These are phyloP conservation scores for Notodonta ziczac DNA, from an alignment of 2,888 invertebrate genomes.

Conservation along the genomic window DNA sequence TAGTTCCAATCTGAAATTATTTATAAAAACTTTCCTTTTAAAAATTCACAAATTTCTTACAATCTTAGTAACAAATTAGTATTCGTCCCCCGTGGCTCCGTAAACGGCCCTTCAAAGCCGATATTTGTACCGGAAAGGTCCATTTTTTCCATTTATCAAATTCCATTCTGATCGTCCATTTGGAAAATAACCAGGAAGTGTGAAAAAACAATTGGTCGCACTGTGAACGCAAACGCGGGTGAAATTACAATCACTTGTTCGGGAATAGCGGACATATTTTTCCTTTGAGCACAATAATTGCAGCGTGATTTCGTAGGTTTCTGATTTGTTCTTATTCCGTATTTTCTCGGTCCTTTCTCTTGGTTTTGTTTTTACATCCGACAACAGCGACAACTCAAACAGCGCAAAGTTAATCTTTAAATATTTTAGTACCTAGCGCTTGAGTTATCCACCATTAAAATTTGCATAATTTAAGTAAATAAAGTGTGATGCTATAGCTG, in stretches of 20 bases:
- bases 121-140: slow-evolving; percentile 17
- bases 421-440: too few species aligned
- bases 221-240: slow-evolving; percentile 7
- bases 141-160: slow-evolving; percentile 12
- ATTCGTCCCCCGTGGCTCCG: slow-evolving; percentile 17
- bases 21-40: too few species aligned
- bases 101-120: slow-evolving; percentile 15
- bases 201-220: slow-evolving; percentile 18
- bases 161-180: slow-evolving; percentile 9
- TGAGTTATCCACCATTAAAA: too few species aligned
- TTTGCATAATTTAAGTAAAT: too few species aligned
- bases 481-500: too few species aligned
- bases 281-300: slow-evolving; percentile 1
- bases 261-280: background rate
- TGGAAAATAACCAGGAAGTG: slow-evolving; percentile 12
- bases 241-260: slow-evolving; percentile 20
- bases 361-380: background rate
- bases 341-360: background rate
- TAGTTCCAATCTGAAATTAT: too few species aligned
- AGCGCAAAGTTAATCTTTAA: too few species aligned
- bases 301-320: background rate
- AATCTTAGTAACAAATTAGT: slow-evolving; percentile 8
- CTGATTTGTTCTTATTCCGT: background rate
- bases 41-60: background rate
- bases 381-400: background rate